Base-by-base conservation (phyloP, 2,888 invertebrate genomes). In the Oxytorus armatus region DNA sequence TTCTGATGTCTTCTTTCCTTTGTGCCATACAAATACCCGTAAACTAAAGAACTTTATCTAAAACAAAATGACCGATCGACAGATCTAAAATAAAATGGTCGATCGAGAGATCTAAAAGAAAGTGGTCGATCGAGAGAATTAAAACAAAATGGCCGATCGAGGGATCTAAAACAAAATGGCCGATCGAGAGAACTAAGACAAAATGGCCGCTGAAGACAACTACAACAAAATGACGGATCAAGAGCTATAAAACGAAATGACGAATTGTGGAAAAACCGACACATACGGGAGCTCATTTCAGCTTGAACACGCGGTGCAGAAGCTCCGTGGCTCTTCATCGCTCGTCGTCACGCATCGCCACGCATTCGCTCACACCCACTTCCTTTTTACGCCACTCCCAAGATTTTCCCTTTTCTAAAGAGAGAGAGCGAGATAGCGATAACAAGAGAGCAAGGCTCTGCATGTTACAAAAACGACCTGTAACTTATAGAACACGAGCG, bases 321-420 rank as follows among this genome's bases (percentile, higher is more conserved):
- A 65, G 69, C 57, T 44, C 49, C 33, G 53, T 36, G 69, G 63
- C 65, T 75, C 59, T 57, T 72, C 47, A 57, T 84, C 84, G 82
- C 84, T 83, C 84, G 84, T 83, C 88, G 89, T 90, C 88, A 89
- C 90, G 90, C 90, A 90, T 86, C 89, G 92, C 88, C 89, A 90
- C 90, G 89, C 90, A 88, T 86, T 83, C 89, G 90, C 89, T 91
- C 91, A 91, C 91, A 91, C 91, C 92, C 91, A 91, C 91, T 92
- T 92, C 92, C 92, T 91, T 90, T 90, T 91, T 91, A 90, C 86
- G 91, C 92, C 92, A 91, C 92, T 91, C 92, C 91, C 91, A 5
- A 88, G 81, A 81, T 87, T 86, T 83, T 84, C 83, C 85, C 81
- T 78, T 85, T 84, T 44, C 36, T 16, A n/a, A 7, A 23, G 75